Evolutionary conservation across 1,140 invertebrate species (phyloP), one percentile per base, ranked within the genome.

Genomic region (Drosophila simulans): DNA sequence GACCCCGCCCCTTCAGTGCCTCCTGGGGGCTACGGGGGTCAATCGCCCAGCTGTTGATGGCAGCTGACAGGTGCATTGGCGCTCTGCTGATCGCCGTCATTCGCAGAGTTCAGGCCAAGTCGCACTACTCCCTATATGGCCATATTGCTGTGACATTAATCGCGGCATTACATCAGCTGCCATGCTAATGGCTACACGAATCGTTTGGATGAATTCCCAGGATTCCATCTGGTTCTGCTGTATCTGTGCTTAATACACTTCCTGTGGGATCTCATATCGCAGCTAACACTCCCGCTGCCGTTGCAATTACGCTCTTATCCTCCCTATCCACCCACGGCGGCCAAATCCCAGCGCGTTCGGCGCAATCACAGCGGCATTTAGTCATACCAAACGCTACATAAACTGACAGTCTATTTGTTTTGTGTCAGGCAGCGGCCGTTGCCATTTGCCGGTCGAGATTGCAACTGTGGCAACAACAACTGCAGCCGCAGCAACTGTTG

Each of bases 321-420:
- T 42, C 43, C 35, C 2, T 34, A 55, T 37, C 66, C 51, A 70
- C 65, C 48, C n/a, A 45, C 40, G 25, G 34, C 11, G 17, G 10
- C 42, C 5, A 31, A 22, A 42, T 22, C 7, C 15, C 54, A 62
- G 37, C 31, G 35, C 35, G 31, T 5, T n/a, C 39, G 42, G 63
- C 51, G 37, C 71, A 86, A 86, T 86, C 83, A 88, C 58, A 52
- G 66, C 65, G 65, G 64, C 83, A 86, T 86, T 86, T 86, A 86
- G 83, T 86, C 83, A 88, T 88, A 77, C 79, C 83, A 69, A 86
- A 83, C 65, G 84, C 83, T 83, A 82, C 84, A 79, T 86, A 86
- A 86, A 86, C 83, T 86, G 83, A 86, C 83, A 86, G 83, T 88
- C 83, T 86, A 86, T 86, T 86, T 86, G 83, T 86, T 86, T 86